Base-by-base conservation (phyloP, 2,888 invertebrate genomes). In the Opisthograptis luteolata region DNA sequence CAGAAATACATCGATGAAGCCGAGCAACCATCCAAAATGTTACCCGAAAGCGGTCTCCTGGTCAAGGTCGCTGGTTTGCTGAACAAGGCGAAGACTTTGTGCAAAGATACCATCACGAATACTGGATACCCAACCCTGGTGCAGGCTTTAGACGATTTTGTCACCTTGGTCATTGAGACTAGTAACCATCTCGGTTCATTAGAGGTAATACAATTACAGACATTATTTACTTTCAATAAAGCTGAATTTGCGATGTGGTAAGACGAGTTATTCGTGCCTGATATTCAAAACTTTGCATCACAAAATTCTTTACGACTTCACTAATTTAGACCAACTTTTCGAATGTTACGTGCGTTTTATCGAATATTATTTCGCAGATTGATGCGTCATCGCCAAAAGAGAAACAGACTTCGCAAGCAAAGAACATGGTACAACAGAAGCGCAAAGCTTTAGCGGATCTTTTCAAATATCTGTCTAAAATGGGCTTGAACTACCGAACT, bases 391-490 rank as follows among this genome's bases (percentile, higher is more conserved):
- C 93, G 1, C 89, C 94, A 0, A 94, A 95, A 69, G 91, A 92
- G 0, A 95, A 96, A 68, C 96, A 96, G 76, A 94, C 94, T 55
- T 93, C 96, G 0, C 94, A 94, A 77, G 95, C 95, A 0, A 96
- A 96, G 72, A 94, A 94, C 74, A 94, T 97, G 39, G 91, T 97
- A 2, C 95, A 96, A 68, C 95, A 96, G 69, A 98, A 98, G 78
- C 94, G 96, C 19, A 95, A 96, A 83, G 94, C 95, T 0, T 82
- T 99, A 0, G 93, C 96, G 0, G 97, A 98, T 80, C 90, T 98
- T 31, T 98, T 98, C 79, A 96, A 96, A 76, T 92, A 92, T 14
- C 84, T 99, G 0, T 79, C 92, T 0, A 93, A 92, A 49, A 91
- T 96, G 58, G 97, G 98, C 0, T 77, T 98, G 1, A 97, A 96